Evolutionary conservation across 37 sponge, comb jelly and placozoan species (phyloP).

Genomic region (Tethya wilhelma): DNA sequence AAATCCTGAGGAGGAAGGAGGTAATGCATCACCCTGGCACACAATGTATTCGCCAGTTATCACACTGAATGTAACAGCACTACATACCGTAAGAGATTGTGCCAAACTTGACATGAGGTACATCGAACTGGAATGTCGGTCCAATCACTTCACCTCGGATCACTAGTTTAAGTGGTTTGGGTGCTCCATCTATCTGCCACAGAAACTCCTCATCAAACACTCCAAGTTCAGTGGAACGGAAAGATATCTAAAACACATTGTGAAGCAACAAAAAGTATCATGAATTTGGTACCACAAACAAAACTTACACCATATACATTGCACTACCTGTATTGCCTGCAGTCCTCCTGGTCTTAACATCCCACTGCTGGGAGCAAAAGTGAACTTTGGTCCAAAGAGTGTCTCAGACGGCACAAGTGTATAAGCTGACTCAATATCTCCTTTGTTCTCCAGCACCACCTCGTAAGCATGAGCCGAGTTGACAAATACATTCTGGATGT

Average conservation of each 20-base stretch:
- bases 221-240: conserved; percentile 78
- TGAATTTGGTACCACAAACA: too few species aligned
- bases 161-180: conserved; percentile 66
- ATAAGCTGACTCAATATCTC: conserved; percentile 87
- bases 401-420: conserved; percentile 42
- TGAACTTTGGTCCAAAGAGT: conserved; percentile 90
- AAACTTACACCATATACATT: too few species aligned
- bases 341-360: conserved; percentile 82
- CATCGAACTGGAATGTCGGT: conserved; percentile 94
- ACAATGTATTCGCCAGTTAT: not conserved
- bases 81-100: conserved; percentile 86
- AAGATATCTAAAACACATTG: conserved; percentile 70
- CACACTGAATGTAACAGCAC: not conserved
- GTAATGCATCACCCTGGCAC: not conserved
- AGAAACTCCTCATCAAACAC: conserved; percentile 90
- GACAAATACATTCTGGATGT: conserved; percentile 95
- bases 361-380: conserved; percentile 86
- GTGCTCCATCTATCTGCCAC: conserved; percentile 71
- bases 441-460: conserved; percentile 90
- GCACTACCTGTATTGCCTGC: conserved; percentile 87
- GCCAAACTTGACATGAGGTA: conserved; percentile 78
- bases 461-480: conserved; percentile 95
- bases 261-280: not conserved
- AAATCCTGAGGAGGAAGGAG: conserved; percentile 58
- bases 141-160: conserved; percentile 91